Conservation (phyloP, 2,113 vertebrate genomes). For the Neopipo cinnamomea region DNA sequence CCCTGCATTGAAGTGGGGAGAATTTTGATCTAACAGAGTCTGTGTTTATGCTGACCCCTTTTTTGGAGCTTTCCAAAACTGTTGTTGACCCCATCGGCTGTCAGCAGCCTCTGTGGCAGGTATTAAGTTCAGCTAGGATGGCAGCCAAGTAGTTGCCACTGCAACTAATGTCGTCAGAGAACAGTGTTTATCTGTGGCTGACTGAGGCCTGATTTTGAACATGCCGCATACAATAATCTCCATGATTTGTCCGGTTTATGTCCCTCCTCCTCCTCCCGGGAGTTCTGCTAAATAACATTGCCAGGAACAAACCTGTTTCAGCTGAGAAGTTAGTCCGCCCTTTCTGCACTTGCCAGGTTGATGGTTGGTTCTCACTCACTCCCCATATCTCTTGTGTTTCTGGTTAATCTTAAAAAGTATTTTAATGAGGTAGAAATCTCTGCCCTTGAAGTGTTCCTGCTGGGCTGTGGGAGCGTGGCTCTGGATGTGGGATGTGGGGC, state of each 20-base stretch:
- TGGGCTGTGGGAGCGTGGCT: neutral
- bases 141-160: conserved; percentile 50
- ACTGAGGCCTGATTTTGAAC: conserved; percentile 1
- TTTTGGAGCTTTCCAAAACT: neutral
- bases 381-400: neutral
- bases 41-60: neutral
- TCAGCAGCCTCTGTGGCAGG: conserved; percentile 26
- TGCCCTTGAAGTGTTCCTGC: neutral
- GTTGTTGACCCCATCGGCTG: neutral
- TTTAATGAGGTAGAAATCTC: neutral
- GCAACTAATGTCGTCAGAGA: conserved; percentile 40
- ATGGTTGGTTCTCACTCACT: neutral
- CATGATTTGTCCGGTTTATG: neutral
- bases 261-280: neutral
- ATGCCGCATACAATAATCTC: neutral
- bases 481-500: neutral
- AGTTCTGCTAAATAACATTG: neutral
- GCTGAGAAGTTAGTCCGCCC: neutral
- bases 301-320: neutral
- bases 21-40: neutral
- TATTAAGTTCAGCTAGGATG: conserved; percentile 58
- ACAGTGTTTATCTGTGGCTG: conserved; percentile 28
- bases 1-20: fast-evolving
- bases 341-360: neutral
- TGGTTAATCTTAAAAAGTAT: neutral